These are phyloP conservation scores for Eolophus roseicapilla DNA, from an alignment of 2,113 vertebrate species.

Conservation along the genomic window DNA sequence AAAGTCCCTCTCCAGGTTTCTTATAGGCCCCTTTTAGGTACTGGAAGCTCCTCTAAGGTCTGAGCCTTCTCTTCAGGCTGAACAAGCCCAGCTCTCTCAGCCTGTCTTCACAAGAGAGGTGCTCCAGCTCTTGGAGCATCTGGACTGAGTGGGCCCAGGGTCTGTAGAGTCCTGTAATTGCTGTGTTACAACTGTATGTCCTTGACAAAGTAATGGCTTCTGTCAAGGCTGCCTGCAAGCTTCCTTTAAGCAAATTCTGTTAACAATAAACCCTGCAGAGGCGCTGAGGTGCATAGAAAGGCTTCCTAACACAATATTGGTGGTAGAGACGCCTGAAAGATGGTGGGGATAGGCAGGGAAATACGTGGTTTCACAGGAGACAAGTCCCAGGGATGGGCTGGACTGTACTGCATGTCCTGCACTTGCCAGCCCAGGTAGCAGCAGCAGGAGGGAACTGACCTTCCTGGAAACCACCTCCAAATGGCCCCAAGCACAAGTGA, in stretches of 20 bases:
- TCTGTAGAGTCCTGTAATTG: not conserved
- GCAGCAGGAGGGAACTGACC: not conserved
- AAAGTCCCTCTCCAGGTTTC: not conserved
- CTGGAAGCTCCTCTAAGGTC: not conserved
- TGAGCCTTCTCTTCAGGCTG: not conserved
- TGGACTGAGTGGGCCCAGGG: not conserved
- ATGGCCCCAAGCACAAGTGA: not conserved
- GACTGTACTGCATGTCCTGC: rapidly evolving
- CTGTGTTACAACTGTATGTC: not conserved
- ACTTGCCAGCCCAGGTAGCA: not conserved
- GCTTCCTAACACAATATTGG: not conserved
- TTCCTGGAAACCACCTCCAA: not conserved
- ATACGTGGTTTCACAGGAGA: not conserved
- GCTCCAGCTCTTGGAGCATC: not conserved
- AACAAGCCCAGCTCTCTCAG: not conserved
- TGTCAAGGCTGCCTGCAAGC: not conserved
- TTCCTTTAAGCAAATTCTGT: not conserved
- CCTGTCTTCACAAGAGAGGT: not conserved
- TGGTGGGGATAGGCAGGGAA: not conserved
- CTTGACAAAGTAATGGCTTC: not conserved
- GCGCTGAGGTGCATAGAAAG: not conserved
- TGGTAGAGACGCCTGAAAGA: not conserved
- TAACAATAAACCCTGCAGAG: not conserved
- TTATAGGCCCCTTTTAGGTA: not conserved
- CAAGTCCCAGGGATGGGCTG: not conserved